These are phyloP conservation scores for Microcebus griseorufus DNA, from an alignment of 2,113 vertebrate species.

Conservation along the genomic window DNA sequence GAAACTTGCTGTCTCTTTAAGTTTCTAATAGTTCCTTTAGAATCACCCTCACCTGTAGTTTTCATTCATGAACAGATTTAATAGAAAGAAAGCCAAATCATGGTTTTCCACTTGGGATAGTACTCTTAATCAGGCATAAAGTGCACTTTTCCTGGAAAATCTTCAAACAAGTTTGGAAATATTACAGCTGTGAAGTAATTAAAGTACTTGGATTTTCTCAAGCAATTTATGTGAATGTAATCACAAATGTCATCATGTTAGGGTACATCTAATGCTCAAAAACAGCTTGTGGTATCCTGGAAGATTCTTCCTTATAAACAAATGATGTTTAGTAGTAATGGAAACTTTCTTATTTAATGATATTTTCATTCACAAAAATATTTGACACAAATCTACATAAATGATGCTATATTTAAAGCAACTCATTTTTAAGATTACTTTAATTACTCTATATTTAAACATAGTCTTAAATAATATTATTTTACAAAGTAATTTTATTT, in stretches of 20 bases:
- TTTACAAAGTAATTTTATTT: neutral
- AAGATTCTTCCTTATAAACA: neutral
- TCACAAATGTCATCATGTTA: neutral
- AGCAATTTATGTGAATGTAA: conserved; percentile 15
- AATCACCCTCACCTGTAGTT: no score
- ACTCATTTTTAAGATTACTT: neutral
- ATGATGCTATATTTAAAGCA: neutral
- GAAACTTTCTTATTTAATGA: neutral
- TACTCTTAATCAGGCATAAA: conserved; percentile 53
- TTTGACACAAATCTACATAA: neutral
- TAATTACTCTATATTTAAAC: neutral
- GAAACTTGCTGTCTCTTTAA: no score
- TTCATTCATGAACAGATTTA: no score
- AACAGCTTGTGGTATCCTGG: neutral
- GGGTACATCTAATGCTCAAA: neutral
- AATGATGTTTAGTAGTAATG: neutral
- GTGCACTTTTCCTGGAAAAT: conserved; percentile 63
- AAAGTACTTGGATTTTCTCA: conserved; percentile 20
- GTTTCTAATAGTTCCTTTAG: no score
- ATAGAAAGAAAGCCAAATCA: no score
- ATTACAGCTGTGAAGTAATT: conserved; percentile 47
- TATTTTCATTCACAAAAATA: neutral
- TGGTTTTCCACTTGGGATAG: conserved; percentile 34
- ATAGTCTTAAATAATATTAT: neutral
- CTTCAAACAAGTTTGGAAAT: conserved; percentile 63